Base-by-base conservation (phyloP, 1,140 invertebrate species). In the Pygmarrhopalites habei region DNA sequence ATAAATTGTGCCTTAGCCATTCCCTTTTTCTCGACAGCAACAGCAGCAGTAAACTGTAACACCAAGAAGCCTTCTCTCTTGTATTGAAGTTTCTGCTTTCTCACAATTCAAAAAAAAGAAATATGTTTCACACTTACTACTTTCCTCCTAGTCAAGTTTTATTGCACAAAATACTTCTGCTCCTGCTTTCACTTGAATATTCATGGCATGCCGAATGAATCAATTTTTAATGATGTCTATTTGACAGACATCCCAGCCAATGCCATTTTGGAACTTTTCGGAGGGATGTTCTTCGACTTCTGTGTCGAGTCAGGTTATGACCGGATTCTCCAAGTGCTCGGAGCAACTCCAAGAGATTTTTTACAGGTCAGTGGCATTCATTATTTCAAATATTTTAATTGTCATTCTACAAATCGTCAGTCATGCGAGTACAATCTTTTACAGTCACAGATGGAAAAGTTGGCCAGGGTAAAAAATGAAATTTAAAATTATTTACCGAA, bases 301-400 rank as follows among this genome's bases (percentile, higher is more conserved):
- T 94, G 91, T 70, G 90, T 94, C 77, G 91, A 94, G 74, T 94
- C 90, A 19, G 91, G 91, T 25, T 95, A 93, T 73, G 90, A 93
- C 73, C 90, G 90, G 77, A 95, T 95, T 67, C 79, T 95, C 3
- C 89, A 93, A 78, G 90, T 94, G 0, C 78, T 95, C 1, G 91
- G 92, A 47, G 90, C 90, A n/a, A 93, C 89, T 5, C 90, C 90
- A 2, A 78, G 90, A 57, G 91, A 94, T 77, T 95, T 95, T 75
- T 79, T 95, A 57, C 90, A 92, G 82, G 90, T 91, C 77, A 75
- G 60, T 55, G 39, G 3, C 15, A 19, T 19, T 56, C 2, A 56
- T 55, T n/a, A 2, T 29, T 61, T 26, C 23, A 7, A 15, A 53
- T 29, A 15, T 19, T 15, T 49, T 49, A 23, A n/a, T n/a, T n/a